phyloP scores from a whole-genome alignment of 2,888 invertebrate genomes.

The Acanthoscelides obtectus region DNA sequence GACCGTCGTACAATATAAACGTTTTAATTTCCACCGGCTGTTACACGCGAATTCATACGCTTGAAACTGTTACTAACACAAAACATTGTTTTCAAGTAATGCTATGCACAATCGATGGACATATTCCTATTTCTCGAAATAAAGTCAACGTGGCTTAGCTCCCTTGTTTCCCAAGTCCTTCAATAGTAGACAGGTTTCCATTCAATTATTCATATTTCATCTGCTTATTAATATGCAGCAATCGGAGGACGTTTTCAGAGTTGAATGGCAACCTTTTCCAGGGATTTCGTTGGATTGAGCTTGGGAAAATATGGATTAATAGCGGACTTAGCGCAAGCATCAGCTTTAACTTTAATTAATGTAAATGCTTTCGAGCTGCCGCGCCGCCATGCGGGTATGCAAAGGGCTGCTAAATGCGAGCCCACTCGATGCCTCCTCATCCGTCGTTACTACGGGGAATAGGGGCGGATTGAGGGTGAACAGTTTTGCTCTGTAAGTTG shows the following conservation, averaged over 20 bases:
- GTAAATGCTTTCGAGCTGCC: conserved; percentile 3
- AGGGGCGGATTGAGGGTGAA: not conserved
- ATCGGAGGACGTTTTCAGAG: not conserved
- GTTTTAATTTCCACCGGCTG: no score
- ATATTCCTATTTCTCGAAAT: no score
- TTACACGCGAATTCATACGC: no score
- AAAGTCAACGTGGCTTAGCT: no score
- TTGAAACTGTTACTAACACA: no score
- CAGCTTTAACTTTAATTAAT: conserved; percentile 8
- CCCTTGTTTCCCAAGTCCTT: no score
- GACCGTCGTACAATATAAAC: no score
- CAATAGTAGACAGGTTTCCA: no score
- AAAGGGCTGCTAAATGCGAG: conserved; percentile 1
- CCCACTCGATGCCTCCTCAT: not conserved
- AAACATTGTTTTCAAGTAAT: no score
- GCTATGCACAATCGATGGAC: no score
- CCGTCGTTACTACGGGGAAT: not conserved
- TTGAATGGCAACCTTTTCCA: not conserved
- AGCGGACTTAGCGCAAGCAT: conserved; percentile 4
- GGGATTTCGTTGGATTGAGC: not conserved
- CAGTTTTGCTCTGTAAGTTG: no score
- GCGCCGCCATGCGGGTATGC: conserved; percentile 5
- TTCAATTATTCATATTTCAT: not conserved
- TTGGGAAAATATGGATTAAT: conserved; percentile 7
- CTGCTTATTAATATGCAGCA: not conserved